Evolutionary conservation across 2,113 vertebrate genomes (phyloP).

Genomic region (Camelus dromedarius): DNA sequence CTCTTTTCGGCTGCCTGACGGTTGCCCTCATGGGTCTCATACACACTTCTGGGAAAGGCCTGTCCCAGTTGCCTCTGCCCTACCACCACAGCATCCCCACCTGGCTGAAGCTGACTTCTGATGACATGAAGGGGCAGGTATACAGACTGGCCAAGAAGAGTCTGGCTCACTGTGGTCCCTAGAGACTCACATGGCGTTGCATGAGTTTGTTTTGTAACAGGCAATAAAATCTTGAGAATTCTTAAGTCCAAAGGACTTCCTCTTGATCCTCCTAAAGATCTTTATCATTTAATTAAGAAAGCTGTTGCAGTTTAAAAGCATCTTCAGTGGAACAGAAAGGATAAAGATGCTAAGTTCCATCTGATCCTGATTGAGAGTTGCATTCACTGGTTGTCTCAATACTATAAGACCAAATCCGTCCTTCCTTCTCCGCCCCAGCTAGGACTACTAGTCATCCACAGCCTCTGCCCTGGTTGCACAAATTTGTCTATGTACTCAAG

Average conservation of each 20-base stretch:
- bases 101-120: background rate
- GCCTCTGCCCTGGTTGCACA: background rate
- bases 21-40: background rate
- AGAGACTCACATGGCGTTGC: background rate
- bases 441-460: background rate
- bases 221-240: background rate
- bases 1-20: background rate
- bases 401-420: background rate
- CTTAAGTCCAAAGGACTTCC: background rate
- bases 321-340: background rate
- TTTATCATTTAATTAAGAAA: background rate
- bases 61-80: background rate
- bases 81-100: background rate
- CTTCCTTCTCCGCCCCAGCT: background rate
- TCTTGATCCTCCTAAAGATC: background rate
- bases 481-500: background rate
- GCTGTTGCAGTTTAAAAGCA: background rate
- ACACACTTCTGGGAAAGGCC: background rate
- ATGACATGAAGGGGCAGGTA: background rate
- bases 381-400: background rate
- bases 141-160: background rate
- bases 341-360: background rate
- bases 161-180: background rate
- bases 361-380: background rate
- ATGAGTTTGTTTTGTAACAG: background rate